Conservation (phyloP, 2,113 vertebrate genomes). For the Heterotilapia buettikoferi region DNA sequence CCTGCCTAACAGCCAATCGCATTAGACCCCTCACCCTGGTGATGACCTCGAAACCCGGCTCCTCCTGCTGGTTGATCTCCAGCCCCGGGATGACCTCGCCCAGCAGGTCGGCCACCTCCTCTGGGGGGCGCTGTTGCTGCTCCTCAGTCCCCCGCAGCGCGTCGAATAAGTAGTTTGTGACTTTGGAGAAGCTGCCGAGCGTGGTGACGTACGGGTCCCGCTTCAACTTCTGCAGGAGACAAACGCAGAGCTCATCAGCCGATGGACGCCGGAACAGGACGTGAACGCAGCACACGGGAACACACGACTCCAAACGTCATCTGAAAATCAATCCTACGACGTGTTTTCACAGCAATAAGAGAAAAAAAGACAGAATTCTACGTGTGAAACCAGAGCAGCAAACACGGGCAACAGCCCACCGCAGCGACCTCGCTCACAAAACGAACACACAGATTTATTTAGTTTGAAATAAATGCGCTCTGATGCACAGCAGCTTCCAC, state of each 20-base stretch:
- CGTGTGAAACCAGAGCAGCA: background rate
- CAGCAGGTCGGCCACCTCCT: conserved; percentile 88
- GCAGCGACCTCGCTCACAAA: accelerated
- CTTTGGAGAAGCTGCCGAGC: conserved; percentile 91
- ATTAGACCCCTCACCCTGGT: conserved; percentile 78
- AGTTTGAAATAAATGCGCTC: background rate
- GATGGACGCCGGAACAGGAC: accelerated
- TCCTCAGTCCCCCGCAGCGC: conserved; percentile 82
- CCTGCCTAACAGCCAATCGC: background rate
- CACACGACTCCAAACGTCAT: accelerated
- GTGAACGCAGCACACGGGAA: background rate
- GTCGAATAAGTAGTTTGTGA: conserved; percentile 93
- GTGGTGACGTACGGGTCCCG: conserved; percentile 90
- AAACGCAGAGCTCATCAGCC: background rate
- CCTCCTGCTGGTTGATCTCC: conserved; percentile 96
- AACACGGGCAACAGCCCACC: background rate
- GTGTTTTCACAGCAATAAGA: background rate
- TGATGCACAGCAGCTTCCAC: background rate
- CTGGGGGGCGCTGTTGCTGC: conserved; percentile 81
- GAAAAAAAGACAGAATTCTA: background rate
- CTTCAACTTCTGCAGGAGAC: conserved; percentile 80
- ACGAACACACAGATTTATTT: background rate
- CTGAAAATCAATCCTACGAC: accelerated
- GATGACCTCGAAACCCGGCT: conserved; percentile 98
- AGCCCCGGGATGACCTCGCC: conserved; percentile 89